Evolutionary conservation across 2,113 vertebrate genomes (phyloP).

Genomic region (Solenodon paradoxus): DNA sequence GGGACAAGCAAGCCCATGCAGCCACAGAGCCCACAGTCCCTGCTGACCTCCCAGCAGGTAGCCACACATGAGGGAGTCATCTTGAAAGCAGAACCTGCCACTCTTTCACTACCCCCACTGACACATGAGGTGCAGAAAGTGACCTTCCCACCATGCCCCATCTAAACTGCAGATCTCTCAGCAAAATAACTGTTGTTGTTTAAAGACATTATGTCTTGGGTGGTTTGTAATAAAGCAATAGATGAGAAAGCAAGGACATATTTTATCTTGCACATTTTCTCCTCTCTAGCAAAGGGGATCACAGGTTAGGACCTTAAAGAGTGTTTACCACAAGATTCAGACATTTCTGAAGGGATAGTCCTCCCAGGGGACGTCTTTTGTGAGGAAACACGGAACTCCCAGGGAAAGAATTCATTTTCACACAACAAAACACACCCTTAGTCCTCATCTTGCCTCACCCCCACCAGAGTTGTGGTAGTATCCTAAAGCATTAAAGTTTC

Average conservation of each 20-base stretch:
- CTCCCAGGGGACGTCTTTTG: background rate
- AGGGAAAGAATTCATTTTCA: slow-evolving; percentile 13
- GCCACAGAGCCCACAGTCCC: background rate
- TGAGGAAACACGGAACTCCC: background rate
- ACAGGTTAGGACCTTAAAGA: background rate
- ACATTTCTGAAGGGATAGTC: background rate
- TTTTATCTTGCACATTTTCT: background rate
- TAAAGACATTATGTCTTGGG: background rate
- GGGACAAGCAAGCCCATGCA: background rate
- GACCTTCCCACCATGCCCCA: background rate
- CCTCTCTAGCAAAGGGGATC: background rate
- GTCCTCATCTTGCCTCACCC: background rate
- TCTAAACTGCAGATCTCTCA: background rate
- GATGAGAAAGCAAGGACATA: background rate
- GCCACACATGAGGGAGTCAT: background rate
- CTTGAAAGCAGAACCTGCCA: background rate
- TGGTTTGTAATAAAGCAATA: background rate
- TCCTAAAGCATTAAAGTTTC: background rate
- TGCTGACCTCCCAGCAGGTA: background rate
- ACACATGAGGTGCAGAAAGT: accelerated
- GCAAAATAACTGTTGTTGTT: background rate
- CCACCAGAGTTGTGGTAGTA: background rate
- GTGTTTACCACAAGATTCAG: background rate
- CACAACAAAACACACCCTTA: background rate
- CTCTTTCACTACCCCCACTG: accelerated